Percentiles rank a stretch among this genome's conserved stretches.
Conservation (phyloP, 2,888 invertebrate species). For the Platerodrilus igneus region DNA sequence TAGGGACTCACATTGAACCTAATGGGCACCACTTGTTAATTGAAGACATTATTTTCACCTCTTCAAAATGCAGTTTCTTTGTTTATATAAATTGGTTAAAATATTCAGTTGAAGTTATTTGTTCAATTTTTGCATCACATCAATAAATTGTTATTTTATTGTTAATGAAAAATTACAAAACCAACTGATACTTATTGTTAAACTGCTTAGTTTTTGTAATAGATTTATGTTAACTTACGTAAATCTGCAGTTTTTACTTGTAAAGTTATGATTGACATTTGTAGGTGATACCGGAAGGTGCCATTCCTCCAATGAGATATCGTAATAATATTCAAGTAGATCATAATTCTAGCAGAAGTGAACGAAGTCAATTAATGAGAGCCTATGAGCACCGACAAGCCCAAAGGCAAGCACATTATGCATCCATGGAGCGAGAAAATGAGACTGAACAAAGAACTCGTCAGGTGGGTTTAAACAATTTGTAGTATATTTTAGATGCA, state of each 20-base stretch:
- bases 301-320: constrained; percentile 40
- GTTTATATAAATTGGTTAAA: no score
- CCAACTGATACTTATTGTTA: no score
- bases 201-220: no score
- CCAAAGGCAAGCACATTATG: constrained; percentile 56
- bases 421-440: constrained; percentile 52
- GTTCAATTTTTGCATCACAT: no score
- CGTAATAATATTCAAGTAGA: constrained; percentile 36
- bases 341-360: constrained; percentile 28
- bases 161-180: no score
- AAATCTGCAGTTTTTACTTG: constrained; percentile 6
- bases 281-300: constrained; percentile 45
- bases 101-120: no score
- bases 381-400: constrained; percentile 55
- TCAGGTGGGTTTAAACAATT: constrained; percentile 35
- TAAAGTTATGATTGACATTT: constrained; percentile 1
- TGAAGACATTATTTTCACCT: no score
- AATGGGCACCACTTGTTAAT: no score
- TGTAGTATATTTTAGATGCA: background rate
- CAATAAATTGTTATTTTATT: no score
- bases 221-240: no score
- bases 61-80: no score
- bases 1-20: no score
- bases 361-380: constrained; percentile 35
- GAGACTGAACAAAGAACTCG: constrained; percentile 47